Base-by-base conservation (phyloP, 2,113 vertebrate genomes). In the Cavia aperea region DNA sequence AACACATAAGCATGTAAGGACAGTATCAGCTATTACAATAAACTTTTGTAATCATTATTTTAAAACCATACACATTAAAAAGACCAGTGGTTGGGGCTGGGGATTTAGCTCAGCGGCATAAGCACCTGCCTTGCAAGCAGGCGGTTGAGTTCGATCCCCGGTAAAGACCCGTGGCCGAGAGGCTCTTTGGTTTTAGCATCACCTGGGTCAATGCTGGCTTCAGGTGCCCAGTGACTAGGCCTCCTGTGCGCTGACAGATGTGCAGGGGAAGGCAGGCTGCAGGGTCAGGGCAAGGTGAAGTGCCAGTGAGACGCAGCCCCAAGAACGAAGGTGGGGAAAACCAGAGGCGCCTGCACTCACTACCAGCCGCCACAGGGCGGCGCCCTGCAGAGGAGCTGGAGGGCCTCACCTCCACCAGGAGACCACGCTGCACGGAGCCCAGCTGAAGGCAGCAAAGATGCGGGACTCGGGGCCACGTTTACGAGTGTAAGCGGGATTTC, bases 391-490 rank as follows among this genome's bases (percentile, higher is more conserved):
- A 56, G 56, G 39, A 82, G 79, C 56, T 58, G 18, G 56, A 60
- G 62, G 6, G 24, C 60, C 7, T n/a, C 24, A 1, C 4, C 46
- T 13, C 2, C 39, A 26, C 0, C 2, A 10, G 15, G 66, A 33
- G 39, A 6, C 46, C 75, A 31, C 0, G 56, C 29, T 23, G 60
- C 5, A 54, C n/a, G 10, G 46, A 39, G 81, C 65, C 23, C 4
- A 10, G 29, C 43, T 4, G 31, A 63, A 60, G 11, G 36, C 10
- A 58, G 56, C 4, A 2, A 7, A 1, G 3, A 82, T 9, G 75
- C 0, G 10, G 81, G 68, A 58, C n/a, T 6, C 5, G 1, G 0
- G 10, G 51, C 54, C 33, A 19, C 26, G n/a, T 0, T 9, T 0
- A 4, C 0, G 56, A 72, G 14, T 1, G 1, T 0, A 23, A 51